Conservation (phyloP, 2,113 vertebrate species). For the Formicarius rufipectus region DNA sequence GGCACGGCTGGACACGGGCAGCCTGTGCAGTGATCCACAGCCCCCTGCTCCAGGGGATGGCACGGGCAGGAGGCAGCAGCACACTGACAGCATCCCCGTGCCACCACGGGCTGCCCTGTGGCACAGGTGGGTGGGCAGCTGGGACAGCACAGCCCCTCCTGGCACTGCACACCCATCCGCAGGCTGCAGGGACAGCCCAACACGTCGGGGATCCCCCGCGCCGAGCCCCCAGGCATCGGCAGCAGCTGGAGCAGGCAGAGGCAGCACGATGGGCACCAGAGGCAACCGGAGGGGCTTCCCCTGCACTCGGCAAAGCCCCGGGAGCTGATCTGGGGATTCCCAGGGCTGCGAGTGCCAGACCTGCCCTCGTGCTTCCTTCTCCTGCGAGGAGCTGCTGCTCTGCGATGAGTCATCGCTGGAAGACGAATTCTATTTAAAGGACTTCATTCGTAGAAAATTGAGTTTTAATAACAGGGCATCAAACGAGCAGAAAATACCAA, state of each 20-base stretch:
- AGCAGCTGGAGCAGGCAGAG: rapidly evolving
- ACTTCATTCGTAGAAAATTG: conserved; percentile 49
- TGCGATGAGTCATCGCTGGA: conserved; percentile 16
- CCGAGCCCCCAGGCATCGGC: rapidly evolving
- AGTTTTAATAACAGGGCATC: conserved; percentile 62
- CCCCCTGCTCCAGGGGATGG: not conserved
- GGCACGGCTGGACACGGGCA: not conserved
- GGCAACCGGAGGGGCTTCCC: not conserved
- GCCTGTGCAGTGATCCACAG: not conserved
- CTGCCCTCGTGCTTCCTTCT: conserved; percentile 48
- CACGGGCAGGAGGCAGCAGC: rapidly evolving
- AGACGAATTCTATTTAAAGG: conserved; percentile 47
- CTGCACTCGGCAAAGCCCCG: rapidly evolving
- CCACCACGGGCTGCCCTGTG: not conserved
- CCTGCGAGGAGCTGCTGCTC: conserved; percentile 26
- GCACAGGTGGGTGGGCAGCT: not conserved
- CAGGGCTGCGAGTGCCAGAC: conserved; percentile 15
- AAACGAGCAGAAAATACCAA: conserved; percentile 48
- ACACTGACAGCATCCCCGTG: rapidly evolving
- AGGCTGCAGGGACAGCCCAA: not conserved
- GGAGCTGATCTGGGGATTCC: not conserved
- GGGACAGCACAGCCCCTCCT: not conserved
- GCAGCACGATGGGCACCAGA: not conserved
- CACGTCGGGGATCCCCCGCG: rapidly evolving
- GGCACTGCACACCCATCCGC: rapidly evolving